A percentile compares a stretch with the other conserved stretches of the same genome.
These are phyloP conservation scores for Prosopocoilus inquinatus DNA, from an alignment of 2,888 invertebrate species.

Conservation along the genomic window DNA sequence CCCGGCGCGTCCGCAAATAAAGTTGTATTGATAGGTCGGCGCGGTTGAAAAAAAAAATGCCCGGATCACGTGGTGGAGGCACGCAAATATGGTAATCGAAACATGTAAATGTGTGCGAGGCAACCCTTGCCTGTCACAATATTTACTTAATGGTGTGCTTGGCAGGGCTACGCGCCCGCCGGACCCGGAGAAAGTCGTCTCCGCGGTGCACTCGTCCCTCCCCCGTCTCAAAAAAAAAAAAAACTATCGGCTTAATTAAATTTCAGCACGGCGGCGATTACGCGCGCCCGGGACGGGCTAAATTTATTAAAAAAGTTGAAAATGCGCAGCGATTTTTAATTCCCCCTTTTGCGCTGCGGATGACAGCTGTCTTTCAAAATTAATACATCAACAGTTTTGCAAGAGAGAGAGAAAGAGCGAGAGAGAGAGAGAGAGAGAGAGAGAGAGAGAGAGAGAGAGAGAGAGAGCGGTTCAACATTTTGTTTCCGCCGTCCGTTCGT, in stretches of 20 bases:
- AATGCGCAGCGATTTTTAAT: constrained; percentile 5
- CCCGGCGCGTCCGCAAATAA: neutral
- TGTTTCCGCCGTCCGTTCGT: constrained; percentile 3
- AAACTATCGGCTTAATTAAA: constrained; percentile 44
- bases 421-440: neutral
- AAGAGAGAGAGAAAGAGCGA: neutral
- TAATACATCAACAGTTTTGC: constrained; percentile 3
- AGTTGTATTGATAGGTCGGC: too few species aligned
- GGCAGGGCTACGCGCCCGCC: too few species aligned
- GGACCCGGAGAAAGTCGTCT: too few species aligned
- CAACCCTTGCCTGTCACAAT: constrained; percentile 4
- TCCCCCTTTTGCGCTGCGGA: constrained; percentile 1
- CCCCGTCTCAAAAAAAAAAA: neutral
- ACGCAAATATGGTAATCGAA: constrained; percentile 1
- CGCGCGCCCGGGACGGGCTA: too few species aligned
- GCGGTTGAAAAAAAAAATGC: too few species aligned
- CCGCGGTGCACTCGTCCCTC: neutral
- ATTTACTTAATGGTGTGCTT: neutral
- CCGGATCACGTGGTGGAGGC: too few species aligned
- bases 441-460: neutral
- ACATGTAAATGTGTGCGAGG: neutral
- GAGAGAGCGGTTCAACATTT: neutral
- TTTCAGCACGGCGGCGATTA: constrained; percentile 38
- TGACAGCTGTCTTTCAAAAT: constrained; percentile 7
- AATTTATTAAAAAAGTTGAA: neutral